Conservation (phyloP, 2,888 invertebrate species). For the Sminthurinus aureus region DNA sequence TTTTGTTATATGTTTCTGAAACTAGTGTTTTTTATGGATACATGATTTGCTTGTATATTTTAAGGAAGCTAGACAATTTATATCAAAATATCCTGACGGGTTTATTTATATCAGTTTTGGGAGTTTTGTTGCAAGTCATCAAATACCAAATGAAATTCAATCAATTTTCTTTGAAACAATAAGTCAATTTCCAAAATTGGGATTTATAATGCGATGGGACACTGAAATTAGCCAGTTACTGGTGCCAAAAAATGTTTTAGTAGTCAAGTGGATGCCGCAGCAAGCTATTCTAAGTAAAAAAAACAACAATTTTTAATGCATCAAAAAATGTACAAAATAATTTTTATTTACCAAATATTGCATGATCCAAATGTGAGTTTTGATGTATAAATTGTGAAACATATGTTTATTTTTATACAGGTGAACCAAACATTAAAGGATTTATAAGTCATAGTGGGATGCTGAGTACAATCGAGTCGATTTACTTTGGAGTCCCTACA, state of each 20-base stretch:
- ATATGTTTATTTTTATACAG: conserved; percentile 59
- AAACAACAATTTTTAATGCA: not conserved
- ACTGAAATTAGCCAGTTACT: conserved; percentile 55
- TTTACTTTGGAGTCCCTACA: conserved; percentile 69
- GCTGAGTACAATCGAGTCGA: conserved; percentile 71
- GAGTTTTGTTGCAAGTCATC: conserved; percentile 11
- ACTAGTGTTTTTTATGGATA: too few species aligned
- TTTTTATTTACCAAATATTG: not conserved
- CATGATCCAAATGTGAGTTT: not conserved
- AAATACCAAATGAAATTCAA: conserved; percentile 6
- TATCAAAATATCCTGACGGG: conserved; percentile 2
- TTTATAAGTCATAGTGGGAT: conserved; percentile 75
- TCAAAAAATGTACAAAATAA: not conserved
- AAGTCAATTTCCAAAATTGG: conserved; percentile 27
- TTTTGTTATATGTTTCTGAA: too few species aligned
- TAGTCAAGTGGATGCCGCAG: conserved; percentile 57
- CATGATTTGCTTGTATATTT: too few species aligned
- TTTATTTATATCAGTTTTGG: conserved; percentile 43
- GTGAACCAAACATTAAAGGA: conserved; percentile 67
- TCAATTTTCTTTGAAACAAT: conserved; percentile 47
- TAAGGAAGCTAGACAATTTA: conserved; percentile 27
- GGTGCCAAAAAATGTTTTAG: conserved; percentile 62
- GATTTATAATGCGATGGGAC: conserved; percentile 54
- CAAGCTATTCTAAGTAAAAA: conserved; percentile 44
- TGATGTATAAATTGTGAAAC: not conserved